Percentiles rank a stretch among this genome's conserved stretches.
These are phyloP conservation scores for Macrosteles quadrilineatus DNA, from an alignment of 1,140 invertebrate species.

Conservation along the genomic window DNA sequence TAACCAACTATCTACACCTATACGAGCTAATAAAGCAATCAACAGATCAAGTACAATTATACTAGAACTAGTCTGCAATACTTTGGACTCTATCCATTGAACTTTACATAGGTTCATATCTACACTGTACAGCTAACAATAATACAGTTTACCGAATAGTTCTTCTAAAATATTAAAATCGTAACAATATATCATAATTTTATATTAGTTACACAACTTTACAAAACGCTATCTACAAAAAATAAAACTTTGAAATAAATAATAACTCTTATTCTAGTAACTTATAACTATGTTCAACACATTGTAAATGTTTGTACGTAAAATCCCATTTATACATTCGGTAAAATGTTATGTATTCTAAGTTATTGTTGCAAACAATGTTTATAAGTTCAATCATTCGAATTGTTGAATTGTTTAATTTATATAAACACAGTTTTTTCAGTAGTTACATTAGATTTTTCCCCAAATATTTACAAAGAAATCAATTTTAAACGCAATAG, in stretches of 20 bases:
- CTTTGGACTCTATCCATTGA: not conserved
- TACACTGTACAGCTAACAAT: slow-evolving; percentile 23
- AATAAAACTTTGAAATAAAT: slow-evolving; percentile 25
- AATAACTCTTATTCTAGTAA: not conserved
- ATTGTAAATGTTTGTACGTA: too few relatives aligned
- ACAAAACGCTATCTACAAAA: slow-evolving; percentile 16
- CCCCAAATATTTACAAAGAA: too few relatives aligned
- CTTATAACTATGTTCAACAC: not conserved
- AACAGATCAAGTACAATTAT: too few relatives aligned
- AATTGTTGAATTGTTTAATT: too few relatives aligned
- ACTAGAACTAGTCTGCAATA: too few relatives aligned
- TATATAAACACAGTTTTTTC: too few relatives aligned
- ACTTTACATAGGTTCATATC: not conserved
- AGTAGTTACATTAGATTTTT: too few relatives aligned
- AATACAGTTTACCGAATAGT: not conserved
- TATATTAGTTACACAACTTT: slow-evolving; percentile 12
- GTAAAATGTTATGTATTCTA: too few relatives aligned
- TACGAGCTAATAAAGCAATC: slow-evolving; percentile 5
- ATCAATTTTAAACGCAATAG: too few relatives aligned
- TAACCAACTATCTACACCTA: not conserved
- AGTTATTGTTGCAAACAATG: too few relatives aligned
- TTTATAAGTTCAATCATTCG: too few relatives aligned
- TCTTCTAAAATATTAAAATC: slow-evolving; percentile 12
- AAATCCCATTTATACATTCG: too few relatives aligned
- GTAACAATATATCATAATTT: slow-evolving; percentile 13